Percentiles rank a stretch among this genome's conserved stretches.
phyloP scores from a whole-genome alignment of 35 echinoderm and acorn worm species.

The Heliocidaris tuberculata region DNA sequence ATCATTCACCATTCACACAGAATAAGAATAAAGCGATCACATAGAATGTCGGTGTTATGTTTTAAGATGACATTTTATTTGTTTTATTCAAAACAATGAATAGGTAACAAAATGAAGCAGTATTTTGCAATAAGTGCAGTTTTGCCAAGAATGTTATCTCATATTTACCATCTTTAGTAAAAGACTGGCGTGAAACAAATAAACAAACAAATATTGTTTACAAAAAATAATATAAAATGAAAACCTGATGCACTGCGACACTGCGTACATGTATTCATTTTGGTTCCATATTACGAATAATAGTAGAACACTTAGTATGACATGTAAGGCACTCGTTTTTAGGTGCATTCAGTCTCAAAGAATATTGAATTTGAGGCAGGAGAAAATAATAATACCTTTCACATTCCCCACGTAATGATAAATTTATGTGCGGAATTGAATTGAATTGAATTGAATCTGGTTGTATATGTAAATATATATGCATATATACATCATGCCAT shows the following conservation, averaged over 20 bases:
- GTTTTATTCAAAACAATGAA: background rate
- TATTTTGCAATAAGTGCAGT: background rate
- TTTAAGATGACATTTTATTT: background rate
- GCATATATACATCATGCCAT: too few species aligned
- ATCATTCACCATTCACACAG: too few species aligned
- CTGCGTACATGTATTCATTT: background rate
- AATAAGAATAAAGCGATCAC: too few species aligned
- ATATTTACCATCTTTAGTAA: background rate
- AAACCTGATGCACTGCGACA: background rate
- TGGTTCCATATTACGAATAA: background rate
- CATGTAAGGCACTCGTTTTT: slow-evolving; percentile 7
- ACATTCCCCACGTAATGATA: background rate
- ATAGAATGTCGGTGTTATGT: background rate
- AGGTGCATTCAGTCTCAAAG: background rate
- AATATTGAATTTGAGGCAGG: background rate
- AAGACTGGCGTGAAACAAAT: background rate
- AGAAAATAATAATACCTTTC: background rate
- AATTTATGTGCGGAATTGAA: background rate
- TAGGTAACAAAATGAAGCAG: background rate
- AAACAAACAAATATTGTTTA: background rate
- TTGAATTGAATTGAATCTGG: background rate
- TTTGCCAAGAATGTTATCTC: background rate
- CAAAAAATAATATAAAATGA: background rate
- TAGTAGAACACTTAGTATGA: background rate
- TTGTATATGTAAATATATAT: too few species aligned